phyloP scores from a whole-genome alignment of 2,888 invertebrate genomes.

The Perizoma flavofasciatum region DNA sequence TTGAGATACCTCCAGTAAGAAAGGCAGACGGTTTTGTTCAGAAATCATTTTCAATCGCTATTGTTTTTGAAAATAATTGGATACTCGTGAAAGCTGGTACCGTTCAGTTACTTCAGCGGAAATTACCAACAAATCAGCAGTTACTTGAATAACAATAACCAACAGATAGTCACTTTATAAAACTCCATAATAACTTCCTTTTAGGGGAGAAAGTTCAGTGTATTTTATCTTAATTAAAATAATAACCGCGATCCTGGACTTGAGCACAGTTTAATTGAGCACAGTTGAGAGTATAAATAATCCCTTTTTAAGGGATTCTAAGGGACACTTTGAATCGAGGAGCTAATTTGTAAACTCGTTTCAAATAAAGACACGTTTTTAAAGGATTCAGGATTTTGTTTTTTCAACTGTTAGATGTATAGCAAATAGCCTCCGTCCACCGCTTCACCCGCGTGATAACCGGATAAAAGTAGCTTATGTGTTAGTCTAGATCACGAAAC shows the following conservation, averaged over 20 bases:
- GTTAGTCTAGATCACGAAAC: no score
- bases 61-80: constrained; percentile 22
- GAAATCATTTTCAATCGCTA: constrained; percentile 12
- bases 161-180: constrained; percentile 28
- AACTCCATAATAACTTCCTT: constrained; percentile 30
- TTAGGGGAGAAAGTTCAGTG: constrained; percentile 37
- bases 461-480: no score
- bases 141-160: constrained; percentile 27
- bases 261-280: constrained; percentile 26
- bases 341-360: background rate
- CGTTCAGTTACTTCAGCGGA: constrained; percentile 12
- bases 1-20: constrained; percentile 1
- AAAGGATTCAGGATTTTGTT: background rate
- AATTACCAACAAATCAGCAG: constrained; percentile 22
- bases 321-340: constrained; percentile 5
- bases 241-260: constrained; percentile 39
- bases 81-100: constrained; percentile 1
- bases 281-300: constrained; percentile 23
- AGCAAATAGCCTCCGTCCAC: no score
- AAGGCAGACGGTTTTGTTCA: constrained; percentile 8
- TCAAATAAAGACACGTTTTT: background rate
- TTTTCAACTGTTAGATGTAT: background rate
- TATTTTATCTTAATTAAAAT: constrained; percentile 49
- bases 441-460: no score
- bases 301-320: constrained; percentile 12